Conservation (phyloP, 2,888 invertebrate species). For the Glyphotaelius pellucidus region DNA sequence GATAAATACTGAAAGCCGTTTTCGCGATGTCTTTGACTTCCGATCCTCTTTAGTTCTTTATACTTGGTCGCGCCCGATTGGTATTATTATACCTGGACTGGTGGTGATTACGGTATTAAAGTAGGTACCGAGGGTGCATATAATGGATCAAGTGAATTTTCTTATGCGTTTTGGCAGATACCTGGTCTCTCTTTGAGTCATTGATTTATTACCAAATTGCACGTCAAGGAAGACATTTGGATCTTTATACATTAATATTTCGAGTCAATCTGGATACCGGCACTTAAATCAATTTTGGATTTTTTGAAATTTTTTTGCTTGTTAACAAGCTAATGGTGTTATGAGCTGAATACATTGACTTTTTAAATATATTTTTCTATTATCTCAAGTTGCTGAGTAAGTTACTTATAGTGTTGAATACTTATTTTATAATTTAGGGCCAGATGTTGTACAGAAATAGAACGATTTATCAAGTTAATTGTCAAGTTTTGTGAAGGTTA, state of each 20-base stretch:
- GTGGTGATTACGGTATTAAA: not conserved
- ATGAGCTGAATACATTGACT: no score
- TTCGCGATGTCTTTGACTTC: not conserved
- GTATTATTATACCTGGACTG: not conserved
- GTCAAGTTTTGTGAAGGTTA: no score
- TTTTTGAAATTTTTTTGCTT: not conserved
- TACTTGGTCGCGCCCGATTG: not conserved
- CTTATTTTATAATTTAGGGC: no score
- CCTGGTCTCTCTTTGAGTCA: not conserved
- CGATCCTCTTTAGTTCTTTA: not conserved
- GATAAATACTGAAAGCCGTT: no score
- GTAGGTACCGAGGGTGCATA: conserved; percentile 8
- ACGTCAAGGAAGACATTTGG: not conserved
- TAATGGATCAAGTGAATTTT: conserved; percentile 40
- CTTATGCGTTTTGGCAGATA: conserved; percentile 2
- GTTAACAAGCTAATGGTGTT: not conserved
- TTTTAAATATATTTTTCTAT: no score
- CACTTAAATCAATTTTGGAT: no score
- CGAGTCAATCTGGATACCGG: not conserved
- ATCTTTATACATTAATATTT: not conserved
- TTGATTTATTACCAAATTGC: not conserved
- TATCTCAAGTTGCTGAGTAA: not conserved
- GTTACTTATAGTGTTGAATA: not conserved
- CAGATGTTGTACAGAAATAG: no score
- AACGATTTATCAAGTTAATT: no score